Conservation (phyloP, 2,888 invertebrate species). For the Petrophora chlorosata region DNA sequence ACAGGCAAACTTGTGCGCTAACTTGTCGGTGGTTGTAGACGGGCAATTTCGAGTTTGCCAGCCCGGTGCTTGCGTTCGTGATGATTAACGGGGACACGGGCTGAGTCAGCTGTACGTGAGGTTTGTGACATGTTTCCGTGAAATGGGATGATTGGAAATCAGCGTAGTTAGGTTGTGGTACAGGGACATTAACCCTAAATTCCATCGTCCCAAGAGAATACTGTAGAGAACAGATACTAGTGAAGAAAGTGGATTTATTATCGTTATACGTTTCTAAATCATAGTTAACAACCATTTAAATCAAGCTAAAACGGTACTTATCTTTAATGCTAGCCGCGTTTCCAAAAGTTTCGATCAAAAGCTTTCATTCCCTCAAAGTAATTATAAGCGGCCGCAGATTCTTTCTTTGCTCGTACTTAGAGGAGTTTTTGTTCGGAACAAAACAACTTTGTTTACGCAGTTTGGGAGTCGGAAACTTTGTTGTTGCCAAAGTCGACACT, state of each 20-base stretch:
- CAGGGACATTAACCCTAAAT: too few relatives aligned
- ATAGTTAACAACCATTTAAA: too few relatives aligned
- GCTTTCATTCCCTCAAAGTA: neutral
- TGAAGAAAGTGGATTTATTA: too few relatives aligned
- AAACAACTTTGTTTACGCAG: constrained; percentile 29
- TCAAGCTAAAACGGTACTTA: too few relatives aligned
- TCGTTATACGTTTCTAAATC: neutral
- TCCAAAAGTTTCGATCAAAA: neutral
- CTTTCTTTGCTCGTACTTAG: neutral
- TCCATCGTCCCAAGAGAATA: too few relatives aligned
- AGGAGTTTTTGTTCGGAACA: constrained; percentile 9
- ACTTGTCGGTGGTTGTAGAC: constrained; percentile 43
- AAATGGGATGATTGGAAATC: neutral
- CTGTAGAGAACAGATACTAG: too few relatives aligned
- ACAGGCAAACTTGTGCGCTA: constrained; percentile 41
- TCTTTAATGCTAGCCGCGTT: neutral
- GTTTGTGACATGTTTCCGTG: constrained; percentile 1
- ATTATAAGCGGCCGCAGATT: neutral
- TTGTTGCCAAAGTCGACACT: constrained; percentile 39
- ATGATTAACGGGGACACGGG: constrained; percentile 40
- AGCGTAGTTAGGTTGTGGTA: too few relatives aligned
- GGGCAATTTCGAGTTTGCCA: constrained; percentile 49
- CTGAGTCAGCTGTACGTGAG: neutral
- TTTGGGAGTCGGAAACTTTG: constrained; percentile 24
- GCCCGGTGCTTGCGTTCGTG: constrained; percentile 42